Base-by-base conservation (phyloP, 2,888 invertebrate species). In the Oscheius myriophilus region DNA sequence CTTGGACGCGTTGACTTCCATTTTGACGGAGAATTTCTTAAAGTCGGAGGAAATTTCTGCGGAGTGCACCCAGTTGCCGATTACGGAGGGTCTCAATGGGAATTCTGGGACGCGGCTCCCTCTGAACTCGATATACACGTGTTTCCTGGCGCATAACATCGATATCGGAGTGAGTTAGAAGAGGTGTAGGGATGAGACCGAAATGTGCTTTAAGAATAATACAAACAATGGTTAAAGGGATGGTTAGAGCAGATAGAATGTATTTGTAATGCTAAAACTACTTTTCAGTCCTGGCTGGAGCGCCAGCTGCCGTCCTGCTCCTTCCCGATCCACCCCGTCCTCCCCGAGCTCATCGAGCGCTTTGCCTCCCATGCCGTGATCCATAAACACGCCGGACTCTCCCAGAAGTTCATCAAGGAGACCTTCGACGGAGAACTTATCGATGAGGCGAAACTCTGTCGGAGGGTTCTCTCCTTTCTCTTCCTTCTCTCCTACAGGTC, bases 401-500 rank as follows among this genome's bases (percentile, higher is more conserved):
- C 59, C 11, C 43, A 53, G 33, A 41, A 67, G 26, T 67, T 67
- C 51, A 26, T 67, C 14, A 21, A 76, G 71, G 52, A 61, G 16
- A 53, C 70, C 1, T 72, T 74, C 49, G n/a, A 41, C 6, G 72
- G 72, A 1, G 76, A 72, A 12, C 33, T 74, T 7, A 46, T 76
- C 52, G 71, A 75, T 21, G 52, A 59, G 11, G 18, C 52, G n/a
- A 67, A 59, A 7, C 21, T 77, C 3, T 49, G 69, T 6, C 55
- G 55, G 25, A 67, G 75, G 7, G 52, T 75, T 2, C 63, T 69
- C 41, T 63, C 68, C 7, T 49, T 77, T 1, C 45, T 73, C 11
- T 77, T 68, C 52, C 26, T 77, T 1, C 67, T 70, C 16, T 62
- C 72, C 1, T 75, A 73, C 54, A 58, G 75, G n/a, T 73, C 70